Base-by-base conservation (phyloP, 2,888 invertebrate genomes). In the Drosophila anceps region DNA sequence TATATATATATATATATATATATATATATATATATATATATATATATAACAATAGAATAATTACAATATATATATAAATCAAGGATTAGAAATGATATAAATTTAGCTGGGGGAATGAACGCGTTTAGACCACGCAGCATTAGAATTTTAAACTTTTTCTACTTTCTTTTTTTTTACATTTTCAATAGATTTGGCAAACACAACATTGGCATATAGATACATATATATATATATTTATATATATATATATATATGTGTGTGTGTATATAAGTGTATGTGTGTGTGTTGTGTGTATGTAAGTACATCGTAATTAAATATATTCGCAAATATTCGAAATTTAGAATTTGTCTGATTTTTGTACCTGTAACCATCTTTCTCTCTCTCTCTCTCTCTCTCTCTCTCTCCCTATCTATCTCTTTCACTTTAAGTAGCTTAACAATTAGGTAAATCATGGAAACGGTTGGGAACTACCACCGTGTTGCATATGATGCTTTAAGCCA, bases 401-500 rank as follows among this genome's bases (percentile, higher is more conserved):
- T n/a, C 2, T 10, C 2, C 10, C n/a, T 33, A 3, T 12, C 18
- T 35, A 0, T 35, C 13, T 20, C 20, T 20, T 4, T 24, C n/a
- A 15, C 15, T 27, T 6, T 13, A 27, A 53, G 53, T 33, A 13
- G 33, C 72, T 67, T 72, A 76, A 12, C 24, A 53, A 53, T 57
- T 76, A 71, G 39, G 48, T 48, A 66, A 60, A 63, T 54, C 41
- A 37, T 71, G 71, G 63, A 71, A 71, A 76, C 27, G 31, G 13
- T 29, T n/a, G 39, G 33, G 29, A 13, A 29, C 43, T 27, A 10
- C 6, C 35, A 60, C n/a, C 69, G 24, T 69, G 39, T 44, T 35
- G 24, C 53, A 35, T 18, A 13, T 35, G 61, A 33, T 58, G 76
- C 43, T 63, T 76, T 8, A 24, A n/a, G 18, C 15, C 31, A 46